Evolutionary conservation across 2,797 vertebrate genomes (phyloP).

Genomic region (Dermochelys coriacea): DNA sequence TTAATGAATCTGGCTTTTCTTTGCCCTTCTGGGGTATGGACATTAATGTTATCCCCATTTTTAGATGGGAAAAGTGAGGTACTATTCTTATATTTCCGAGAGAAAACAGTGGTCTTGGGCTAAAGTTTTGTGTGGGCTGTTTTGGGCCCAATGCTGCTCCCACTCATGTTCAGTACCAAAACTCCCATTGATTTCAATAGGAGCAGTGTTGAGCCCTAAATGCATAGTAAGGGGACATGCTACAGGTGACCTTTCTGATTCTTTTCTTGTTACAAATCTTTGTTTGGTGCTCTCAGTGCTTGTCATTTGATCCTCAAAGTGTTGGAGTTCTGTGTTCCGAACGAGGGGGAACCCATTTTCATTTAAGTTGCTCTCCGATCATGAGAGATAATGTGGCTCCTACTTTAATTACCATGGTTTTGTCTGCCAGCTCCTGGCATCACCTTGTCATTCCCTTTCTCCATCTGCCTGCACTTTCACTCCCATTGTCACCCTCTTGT

Average conservation of each 20-base stretch:
- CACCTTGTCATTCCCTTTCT: background rate
- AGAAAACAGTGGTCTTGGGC: conserved; percentile 13
- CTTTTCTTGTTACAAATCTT: background rate
- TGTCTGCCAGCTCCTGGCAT: background rate
- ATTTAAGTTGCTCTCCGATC: background rate
- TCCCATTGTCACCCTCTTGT: background rate
- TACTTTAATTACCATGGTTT: background rate
- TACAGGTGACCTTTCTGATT: background rate
- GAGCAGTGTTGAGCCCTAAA: background rate
- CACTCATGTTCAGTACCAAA: background rate
- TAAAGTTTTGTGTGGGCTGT: conserved; percentile 4
- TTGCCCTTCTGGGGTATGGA: background rate
- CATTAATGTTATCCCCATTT: background rate
- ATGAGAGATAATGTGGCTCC: background rate
- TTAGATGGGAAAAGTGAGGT: background rate
- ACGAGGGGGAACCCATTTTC: background rate
- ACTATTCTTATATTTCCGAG: background rate
- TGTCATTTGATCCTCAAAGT: background rate
- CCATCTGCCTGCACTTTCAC: background rate
- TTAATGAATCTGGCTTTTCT: background rate
- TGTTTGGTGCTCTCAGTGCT: background rate
- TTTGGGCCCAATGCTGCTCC: background rate
- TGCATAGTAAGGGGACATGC: background rate
- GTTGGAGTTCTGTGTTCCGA: background rate
- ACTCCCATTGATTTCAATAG: conserved; percentile 22